Evolutionary conservation across 2,888 invertebrate genomes (phyloP).

Genomic region (Poecilobothrus nobilitatus): DNA sequence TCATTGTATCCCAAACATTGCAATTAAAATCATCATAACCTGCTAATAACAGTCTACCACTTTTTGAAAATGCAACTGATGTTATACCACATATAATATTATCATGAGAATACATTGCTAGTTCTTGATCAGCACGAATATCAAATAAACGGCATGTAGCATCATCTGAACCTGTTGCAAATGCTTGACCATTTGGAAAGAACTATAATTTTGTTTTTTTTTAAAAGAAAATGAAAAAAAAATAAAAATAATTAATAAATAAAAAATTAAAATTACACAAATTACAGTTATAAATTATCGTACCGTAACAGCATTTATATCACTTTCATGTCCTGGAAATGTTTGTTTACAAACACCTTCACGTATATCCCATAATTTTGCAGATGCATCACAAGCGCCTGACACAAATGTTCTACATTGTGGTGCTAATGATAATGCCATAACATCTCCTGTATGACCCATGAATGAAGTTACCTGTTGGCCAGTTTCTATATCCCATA

Average conservation of each 20-base stretch:
- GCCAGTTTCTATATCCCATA: constrained; percentile 99
- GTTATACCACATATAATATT: constrained; percentile 99
- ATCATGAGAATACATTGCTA: constrained; percentile 99
- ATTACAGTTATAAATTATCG: too few relatives aligned
- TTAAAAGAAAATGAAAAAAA: too few relatives aligned
- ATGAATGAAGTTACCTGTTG: constrained; percentile 98
- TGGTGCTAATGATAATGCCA: constrained; percentile 96
- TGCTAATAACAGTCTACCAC: constrained; percentile 89
- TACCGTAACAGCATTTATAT: constrained; percentile 94
- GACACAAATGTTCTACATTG: constrained; percentile 99
- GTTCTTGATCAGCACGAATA: constrained; percentile 98
- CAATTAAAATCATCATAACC: constrained; percentile 99
- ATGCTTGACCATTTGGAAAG: constrained; percentile 97
- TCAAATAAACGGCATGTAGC: constrained; percentile 99
- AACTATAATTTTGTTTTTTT: constrained; percentile 50
- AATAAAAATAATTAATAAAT: too few relatives aligned
- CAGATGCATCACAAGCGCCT: constrained; percentile 98
- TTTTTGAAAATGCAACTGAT: constrained; percentile 97
- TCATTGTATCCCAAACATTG: constrained; percentile 99
- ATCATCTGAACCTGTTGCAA: constrained; percentile 99
- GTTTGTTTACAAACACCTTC: constrained; percentile 99
- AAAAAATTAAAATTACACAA: too few relatives aligned
- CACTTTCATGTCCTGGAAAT: constrained; percentile 99
- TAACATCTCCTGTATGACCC: constrained; percentile 99
- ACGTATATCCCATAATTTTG: constrained; percentile 99